phyloP scores from a whole-genome alignment of 1,140 invertebrate species.

The Zaprionus vittiger region DNA sequence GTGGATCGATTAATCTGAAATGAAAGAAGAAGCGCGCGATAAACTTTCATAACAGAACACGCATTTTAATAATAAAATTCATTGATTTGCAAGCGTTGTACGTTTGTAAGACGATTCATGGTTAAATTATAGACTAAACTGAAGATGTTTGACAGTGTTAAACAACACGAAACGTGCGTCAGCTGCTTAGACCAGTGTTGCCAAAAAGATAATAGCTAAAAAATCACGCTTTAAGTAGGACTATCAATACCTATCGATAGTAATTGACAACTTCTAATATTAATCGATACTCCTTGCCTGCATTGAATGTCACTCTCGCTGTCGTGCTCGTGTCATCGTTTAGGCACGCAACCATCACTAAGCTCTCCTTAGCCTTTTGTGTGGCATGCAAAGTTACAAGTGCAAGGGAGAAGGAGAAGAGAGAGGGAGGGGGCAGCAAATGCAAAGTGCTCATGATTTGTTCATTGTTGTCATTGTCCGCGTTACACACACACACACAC shows the following conservation, averaged over 20 bases:
- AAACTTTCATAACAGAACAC: too few relatives aligned
- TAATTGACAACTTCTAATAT: not conserved
- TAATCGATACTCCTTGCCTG: not conserved
- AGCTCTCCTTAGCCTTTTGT: constrained; percentile 60
- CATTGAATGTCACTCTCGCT: not conserved
- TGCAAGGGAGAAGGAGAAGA: not conserved
- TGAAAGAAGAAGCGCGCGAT: too few relatives aligned
- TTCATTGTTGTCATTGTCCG: constrained; percentile 78
- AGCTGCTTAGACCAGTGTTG: too few relatives aligned
- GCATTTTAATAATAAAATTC: too few relatives aligned
- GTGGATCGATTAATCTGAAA: too few relatives aligned
- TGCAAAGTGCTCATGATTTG: constrained; percentile 78
- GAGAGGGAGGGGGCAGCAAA: constrained; percentile 26
- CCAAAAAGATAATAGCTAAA: too few relatives aligned
- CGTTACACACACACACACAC: constrained; percentile 7
- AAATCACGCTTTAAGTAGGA: too few relatives aligned
- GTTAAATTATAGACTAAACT: too few relatives aligned
- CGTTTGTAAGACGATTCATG: too few relatives aligned
- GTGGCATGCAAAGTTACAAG: constrained; percentile 23
- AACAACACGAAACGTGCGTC: too few relatives aligned
- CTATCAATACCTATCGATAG: not conserved
- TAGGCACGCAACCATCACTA: constrained; percentile 50
- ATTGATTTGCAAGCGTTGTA: too few relatives aligned
- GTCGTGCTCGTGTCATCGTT: not conserved
- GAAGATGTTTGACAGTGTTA: too few relatives aligned